A percentile compares a stretch with the other conserved stretches of the same genome.
Conservation (phyloP, 1,140 invertebrate genomes). For the Drosophila virilis region DNA sequence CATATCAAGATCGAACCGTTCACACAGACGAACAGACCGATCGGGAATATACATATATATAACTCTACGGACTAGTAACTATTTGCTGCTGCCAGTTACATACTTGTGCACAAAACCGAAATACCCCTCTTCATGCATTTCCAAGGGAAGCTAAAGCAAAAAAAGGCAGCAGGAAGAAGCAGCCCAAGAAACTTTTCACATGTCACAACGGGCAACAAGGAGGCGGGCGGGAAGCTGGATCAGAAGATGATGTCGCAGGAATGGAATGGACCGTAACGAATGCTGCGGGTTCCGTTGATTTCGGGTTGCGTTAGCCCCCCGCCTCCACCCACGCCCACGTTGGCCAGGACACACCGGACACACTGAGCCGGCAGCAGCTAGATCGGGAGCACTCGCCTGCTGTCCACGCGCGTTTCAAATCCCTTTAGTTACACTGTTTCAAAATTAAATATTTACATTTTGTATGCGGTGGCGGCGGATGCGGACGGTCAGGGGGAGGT, state of each 20-base stretch:
- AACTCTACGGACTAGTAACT: too few relatives aligned
- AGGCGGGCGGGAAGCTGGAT: not conserved
- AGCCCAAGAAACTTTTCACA: constrained; percentile 67
- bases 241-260: constrained; percentile 23
- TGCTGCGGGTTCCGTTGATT: constrained; percentile 81
- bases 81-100: too few relatives aligned
- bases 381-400: not conserved
- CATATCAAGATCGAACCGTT: too few relatives aligned
- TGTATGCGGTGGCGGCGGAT: constrained; percentile 48
- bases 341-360: constrained; percentile 17
- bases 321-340: not conserved
- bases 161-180: constrained; percentile 9
- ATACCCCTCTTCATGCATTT: too few relatives aligned
- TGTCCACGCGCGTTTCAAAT: constrained; percentile 79
- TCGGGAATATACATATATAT: too few relatives aligned
- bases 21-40: too few relatives aligned
- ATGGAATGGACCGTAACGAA: constrained; percentile 68
- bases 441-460: constrained; percentile 83
- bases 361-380: not conserved
- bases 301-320: constrained; percentile 13
- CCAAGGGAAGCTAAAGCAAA: not conserved
- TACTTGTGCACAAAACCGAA: too few relatives aligned
- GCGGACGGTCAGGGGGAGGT: constrained; percentile 19
- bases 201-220: constrained; percentile 47
- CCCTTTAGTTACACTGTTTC: constrained; percentile 82